Evolutionary conservation across 2,113 vertebrate genomes (phyloP), one percentile per base, ranked within the genome.

Genomic region (Lanius ludovicianus): DNA sequence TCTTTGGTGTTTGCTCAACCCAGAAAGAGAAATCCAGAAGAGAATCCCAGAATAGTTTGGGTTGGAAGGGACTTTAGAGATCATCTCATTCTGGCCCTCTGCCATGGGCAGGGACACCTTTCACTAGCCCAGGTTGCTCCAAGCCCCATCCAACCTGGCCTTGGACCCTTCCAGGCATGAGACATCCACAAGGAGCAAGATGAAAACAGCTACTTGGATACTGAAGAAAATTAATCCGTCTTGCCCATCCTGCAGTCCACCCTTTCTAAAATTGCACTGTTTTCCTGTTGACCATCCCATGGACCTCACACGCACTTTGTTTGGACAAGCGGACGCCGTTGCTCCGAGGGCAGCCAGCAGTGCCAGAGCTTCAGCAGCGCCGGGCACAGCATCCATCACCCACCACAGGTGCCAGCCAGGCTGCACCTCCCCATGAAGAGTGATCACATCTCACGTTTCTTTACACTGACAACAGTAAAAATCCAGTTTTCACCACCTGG

Each of bases 361-460:
- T 47, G 70, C 47, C 0, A 0, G 60, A 89, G 62, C 69, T 47
- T 8, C 2, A 0, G 42, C 7, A 71, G 49, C 0, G 0, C 37
- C 0, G 0, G 22, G 33, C 68, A 59, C 0, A 0, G 41, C 56
- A 47, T 5, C 39, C 31, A 1, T 5, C 31, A 5, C 25, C 19
- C 2, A 2, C 46, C 15, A n/a, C 33, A 15, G 73, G 33, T 7
- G 14, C 62, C 2, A 10, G 22, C 49, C 6, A 8, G 50, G 44
- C 42, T 5, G 1, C 33, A 3, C n/a, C 52, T 33, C 56, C 25
- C 1, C 0, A 1, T 0, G 2, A 67, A 57, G 6, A 62, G 52
- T 7, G 15, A 15, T 33, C 9, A 2, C 46, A 46, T 16, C 14
- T 6, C 13, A 12, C 2, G 0, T 23, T 67, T 73, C 37, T 81